A percentile compares a stretch with the other conserved stretches of the same genome.
phyloP scores from a whole-genome alignment of 2,888 invertebrate genomes.

The Ectemnius lituratus region DNA sequence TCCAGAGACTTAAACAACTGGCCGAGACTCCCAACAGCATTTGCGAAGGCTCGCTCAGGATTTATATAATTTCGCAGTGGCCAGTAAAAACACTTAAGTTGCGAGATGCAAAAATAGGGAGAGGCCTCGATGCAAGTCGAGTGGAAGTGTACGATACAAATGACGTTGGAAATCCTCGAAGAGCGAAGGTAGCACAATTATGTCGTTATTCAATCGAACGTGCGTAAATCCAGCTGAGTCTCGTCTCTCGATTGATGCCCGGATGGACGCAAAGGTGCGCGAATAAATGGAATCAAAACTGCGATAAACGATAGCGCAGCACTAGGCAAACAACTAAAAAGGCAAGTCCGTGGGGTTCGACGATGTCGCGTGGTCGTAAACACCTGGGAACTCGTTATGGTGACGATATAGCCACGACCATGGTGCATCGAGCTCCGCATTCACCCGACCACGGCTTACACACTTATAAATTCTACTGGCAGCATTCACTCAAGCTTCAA shows the following conservation, averaged over 20 bases:
- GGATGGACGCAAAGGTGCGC: not conserved
- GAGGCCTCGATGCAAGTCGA: too few relatives aligned
- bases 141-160: too few relatives aligned
- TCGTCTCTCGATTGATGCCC: not conserved
- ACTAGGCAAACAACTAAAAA: conserved; percentile 31
- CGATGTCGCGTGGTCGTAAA: conserved; percentile 59
- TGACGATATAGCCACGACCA: conserved; percentile 31
- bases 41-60: too few relatives aligned
- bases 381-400: conserved; percentile 55
- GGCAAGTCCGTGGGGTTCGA: conserved; percentile 46
- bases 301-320: conserved; percentile 12
- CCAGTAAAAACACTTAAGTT: too few relatives aligned
- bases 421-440: conserved; percentile 31
- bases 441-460: not conserved
- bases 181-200: not conserved
- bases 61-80: too few relatives aligned
- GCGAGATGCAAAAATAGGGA: too few relatives aligned
- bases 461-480: not conserved
- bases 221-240: not conserved
- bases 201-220: conserved; percentile 1
- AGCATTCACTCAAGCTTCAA: not conserved
- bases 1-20: too few relatives aligned
- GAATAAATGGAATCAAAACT: conserved; percentile 1
- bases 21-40: too few relatives aligned
- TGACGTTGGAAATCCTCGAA: too few relatives aligned